These are phyloP conservation scores for Charina bottae DNA, from an alignment of 2,113 vertebrate species.

Conservation along the genomic window DNA sequence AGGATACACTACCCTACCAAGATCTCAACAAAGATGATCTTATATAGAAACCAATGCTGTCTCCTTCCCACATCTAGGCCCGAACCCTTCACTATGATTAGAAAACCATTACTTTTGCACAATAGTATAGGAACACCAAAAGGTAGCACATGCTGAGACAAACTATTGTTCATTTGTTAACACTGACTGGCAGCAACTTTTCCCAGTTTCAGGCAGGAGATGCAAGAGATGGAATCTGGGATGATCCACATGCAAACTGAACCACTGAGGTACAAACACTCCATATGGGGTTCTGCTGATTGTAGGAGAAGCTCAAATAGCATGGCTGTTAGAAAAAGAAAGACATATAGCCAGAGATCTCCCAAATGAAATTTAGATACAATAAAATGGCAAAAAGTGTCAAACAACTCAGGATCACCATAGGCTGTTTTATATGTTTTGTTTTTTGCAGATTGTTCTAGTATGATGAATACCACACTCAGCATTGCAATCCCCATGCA, in stretches of 20 bases:
- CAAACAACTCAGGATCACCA: slow-evolving; percentile 9
- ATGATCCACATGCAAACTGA: not conserved
- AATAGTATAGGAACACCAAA: not conserved
- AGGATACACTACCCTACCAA: no score
- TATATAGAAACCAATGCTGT: not conserved
- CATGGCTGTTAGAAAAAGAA: not conserved
- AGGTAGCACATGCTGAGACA: not conserved
- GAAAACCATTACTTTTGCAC: not conserved
- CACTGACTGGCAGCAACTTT: not conserved
- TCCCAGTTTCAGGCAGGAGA: not conserved
- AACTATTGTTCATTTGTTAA: not conserved
- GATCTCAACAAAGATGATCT: no score
- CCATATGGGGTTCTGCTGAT: not conserved
- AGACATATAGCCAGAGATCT: not conserved
- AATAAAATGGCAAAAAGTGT: not conserved
- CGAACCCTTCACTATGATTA: not conserved
- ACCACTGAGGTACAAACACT: not conserved
- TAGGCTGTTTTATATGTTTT: slow-evolving; percentile 44
- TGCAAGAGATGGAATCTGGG: not conserved
- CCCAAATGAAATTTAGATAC: not conserved
- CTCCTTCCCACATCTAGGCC: not conserved
- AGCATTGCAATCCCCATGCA: slow-evolving; percentile 52
- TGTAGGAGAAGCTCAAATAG: not conserved
- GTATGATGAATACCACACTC: slow-evolving; percentile 67
- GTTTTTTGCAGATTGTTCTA: not conserved